Evolutionary conservation across 2,797 vertebrate species (phyloP).

Genomic region (Malurus splendens): DNA sequence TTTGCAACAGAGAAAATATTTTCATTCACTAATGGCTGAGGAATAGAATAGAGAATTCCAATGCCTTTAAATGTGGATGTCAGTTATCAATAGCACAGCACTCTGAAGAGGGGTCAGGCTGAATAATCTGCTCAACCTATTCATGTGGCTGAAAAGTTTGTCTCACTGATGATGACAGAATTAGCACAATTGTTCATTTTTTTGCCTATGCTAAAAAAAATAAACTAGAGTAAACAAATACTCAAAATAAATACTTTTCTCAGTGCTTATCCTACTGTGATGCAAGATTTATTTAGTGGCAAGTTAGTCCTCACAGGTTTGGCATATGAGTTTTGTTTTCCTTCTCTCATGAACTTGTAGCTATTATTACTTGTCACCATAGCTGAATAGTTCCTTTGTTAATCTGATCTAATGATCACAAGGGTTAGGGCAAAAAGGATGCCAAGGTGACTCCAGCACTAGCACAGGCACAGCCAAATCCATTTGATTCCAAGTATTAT

Average conservation of each 20-base stretch:
- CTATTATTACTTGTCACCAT: neutral
- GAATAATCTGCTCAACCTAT: neutral
- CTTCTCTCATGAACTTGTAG: neutral
- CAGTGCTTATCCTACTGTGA: neutral
- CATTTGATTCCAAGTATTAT: neutral
- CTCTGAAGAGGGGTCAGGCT: neutral
- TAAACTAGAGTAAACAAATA: neutral
- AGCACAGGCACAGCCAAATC: neutral
- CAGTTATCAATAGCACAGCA: neutral
- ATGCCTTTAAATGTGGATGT: neutral
- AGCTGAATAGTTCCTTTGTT: neutral
- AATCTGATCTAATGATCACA: neutral
- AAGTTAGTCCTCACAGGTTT: neutral
- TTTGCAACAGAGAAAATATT: neutral
- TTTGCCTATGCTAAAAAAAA: neutral
- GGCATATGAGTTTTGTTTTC: neutral
- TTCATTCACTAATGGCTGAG: neutral
- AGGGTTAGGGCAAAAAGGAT: neutral
- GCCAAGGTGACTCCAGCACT: neutral
- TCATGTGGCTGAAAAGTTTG: neutral
- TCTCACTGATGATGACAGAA: neutral
- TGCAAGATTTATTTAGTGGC: neutral
- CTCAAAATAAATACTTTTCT: neutral
- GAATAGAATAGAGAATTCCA: neutral
- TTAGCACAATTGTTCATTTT: neutral